Percentiles rank a stretch among this genome's conserved stretches.
Conservation (phyloP, 1,140 invertebrate species). For the Drosophila kanapiae region DNA sequence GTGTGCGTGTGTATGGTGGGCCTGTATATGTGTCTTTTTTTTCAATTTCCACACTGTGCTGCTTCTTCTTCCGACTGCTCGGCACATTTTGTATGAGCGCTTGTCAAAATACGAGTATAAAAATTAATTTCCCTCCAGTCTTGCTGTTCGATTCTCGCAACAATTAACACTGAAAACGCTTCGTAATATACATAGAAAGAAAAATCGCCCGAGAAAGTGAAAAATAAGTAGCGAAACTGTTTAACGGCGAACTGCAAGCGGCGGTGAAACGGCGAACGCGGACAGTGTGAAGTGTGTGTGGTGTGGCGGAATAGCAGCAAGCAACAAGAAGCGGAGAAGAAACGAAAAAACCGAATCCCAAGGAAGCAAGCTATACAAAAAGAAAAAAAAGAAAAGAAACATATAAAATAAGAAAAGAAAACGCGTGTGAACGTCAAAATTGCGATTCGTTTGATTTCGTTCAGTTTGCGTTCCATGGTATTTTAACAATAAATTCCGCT, state of each 20-base stretch:
- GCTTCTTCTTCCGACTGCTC: slow-evolving; percentile 73
- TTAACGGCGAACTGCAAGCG: slow-evolving; percentile 10
- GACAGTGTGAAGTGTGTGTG: slow-evolving; percentile 22
- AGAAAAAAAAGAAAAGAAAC: slow-evolving; percentile 25
- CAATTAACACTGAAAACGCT: neutral
- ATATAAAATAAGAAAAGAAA: slow-evolving; percentile 13
- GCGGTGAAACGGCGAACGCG: slow-evolving; percentile 11
- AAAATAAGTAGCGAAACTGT: slow-evolving; percentile 9
- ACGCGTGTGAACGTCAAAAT: slow-evolving; percentile 53
- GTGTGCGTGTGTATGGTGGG: slow-evolving; percentile 23
- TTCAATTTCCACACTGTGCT: slow-evolving; percentile 72
- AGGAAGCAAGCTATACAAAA: slow-evolving; percentile 3
- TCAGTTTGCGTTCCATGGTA: slow-evolving; percentile 63
- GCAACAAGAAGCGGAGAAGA: slow-evolving; percentile 39
- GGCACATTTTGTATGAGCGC: slow-evolving; percentile 78
- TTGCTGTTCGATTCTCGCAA: slow-evolving; percentile 6
- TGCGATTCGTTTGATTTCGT: slow-evolving; percentile 59
- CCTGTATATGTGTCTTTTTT: slow-evolving; percentile 70
- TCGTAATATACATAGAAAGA: neutral
- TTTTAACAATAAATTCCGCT: slow-evolving; percentile 68
- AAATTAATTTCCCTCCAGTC: slow-evolving; percentile 48
- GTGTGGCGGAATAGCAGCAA: slow-evolving; percentile 27
- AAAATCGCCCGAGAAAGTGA: neutral
- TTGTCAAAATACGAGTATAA: slow-evolving; percentile 77
- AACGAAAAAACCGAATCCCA: slow-evolving; percentile 20